Percentiles rank a stretch among this genome's conserved stretches.
Conservation (phyloP, 2,888 invertebrate genomes). For the Lacanobia wlatinum region DNA sequence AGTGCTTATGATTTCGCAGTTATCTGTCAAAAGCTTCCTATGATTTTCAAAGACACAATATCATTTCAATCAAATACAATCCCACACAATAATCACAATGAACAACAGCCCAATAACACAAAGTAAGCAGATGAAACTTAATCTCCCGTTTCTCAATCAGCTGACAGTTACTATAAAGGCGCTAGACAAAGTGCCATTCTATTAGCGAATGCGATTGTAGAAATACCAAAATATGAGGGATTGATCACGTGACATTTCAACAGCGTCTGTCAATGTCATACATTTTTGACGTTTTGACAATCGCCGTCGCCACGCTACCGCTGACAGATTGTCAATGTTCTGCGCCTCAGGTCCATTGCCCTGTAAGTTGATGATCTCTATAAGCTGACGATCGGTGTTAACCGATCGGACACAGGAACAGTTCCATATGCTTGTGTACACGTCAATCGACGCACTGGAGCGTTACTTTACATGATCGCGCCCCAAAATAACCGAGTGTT, state of each 20-base stretch:
- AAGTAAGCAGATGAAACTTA: constrained; percentile 9
- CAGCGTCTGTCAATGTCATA: too few relatives aligned
- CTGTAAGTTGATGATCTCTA: constrained; percentile 63
- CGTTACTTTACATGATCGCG: constrained; percentile 60
- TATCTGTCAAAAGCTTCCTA: neutral
- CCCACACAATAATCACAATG: neutral
- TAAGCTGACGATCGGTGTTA: constrained; percentile 69
- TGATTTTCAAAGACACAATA: neutral
- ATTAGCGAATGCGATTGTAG: too few relatives aligned
- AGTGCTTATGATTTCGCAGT: neutral
- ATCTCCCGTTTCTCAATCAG: constrained; percentile 35
- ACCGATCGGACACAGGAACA: constrained; percentile 70
- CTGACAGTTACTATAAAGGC: constrained; percentile 49
- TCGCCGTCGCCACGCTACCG: too few relatives aligned
- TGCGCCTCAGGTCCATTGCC: constrained; percentile 55
- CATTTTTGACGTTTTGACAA: too few relatives aligned
- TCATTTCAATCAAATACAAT: neutral
- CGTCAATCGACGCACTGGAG: constrained; percentile 66
- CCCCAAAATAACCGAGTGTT: constrained; percentile 60
- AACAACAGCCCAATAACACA: neutral
- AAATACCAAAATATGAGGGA: too few relatives aligned
- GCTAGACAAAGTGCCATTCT: too few relatives aligned
- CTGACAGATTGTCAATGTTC: too few relatives aligned
- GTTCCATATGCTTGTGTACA: constrained; percentile 65
- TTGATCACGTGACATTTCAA: too few relatives aligned